phyloP scores from a whole-genome alignment of 2,797 vertebrate genomes.

The Helostoma temminkii region DNA sequence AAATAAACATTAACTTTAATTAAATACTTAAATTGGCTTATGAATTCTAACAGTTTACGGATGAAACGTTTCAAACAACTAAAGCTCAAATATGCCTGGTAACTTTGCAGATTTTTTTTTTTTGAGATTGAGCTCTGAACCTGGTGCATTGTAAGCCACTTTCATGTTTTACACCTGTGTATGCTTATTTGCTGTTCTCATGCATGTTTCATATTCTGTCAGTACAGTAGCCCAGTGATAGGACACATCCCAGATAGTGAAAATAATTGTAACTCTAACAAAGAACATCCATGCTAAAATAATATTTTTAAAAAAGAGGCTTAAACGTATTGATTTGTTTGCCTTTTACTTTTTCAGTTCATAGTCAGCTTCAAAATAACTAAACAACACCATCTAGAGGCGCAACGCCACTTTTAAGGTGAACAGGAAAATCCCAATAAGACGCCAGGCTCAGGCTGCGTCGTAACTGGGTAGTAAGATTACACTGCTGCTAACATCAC shows the following conservation, averaged over 20 bases:
- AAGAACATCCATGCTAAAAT: background rate
- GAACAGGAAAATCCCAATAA: background rate
- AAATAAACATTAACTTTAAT: no score
- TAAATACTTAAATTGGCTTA: no score
- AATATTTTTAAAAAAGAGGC: background rate
- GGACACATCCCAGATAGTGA: background rate
- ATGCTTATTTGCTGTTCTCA: background rate
- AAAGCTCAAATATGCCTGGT: background rate
- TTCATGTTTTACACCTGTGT: background rate
- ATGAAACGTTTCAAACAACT: no score
- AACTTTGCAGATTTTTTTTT: background rate
- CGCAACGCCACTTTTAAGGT: constrained; percentile 22
- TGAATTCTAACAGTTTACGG: no score
- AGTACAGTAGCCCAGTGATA: no score
- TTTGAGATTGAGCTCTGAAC: background rate
- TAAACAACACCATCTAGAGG: constrained; percentile 11
- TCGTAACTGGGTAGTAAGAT: constrained; percentile 22
- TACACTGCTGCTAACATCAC: constrained; percentile 33
- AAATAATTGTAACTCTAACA: background rate
- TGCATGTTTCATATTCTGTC: background rate
- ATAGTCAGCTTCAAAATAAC: background rate
- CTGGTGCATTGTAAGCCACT: background rate
- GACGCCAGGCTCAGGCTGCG: background rate
- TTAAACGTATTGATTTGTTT: background rate
- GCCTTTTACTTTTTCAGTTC: background rate